Evolutionary conservation across 2,888 invertebrate genomes (phyloP), one percentile per base, ranked within the genome.

Genomic region (Ernsta delagoae): DNA sequence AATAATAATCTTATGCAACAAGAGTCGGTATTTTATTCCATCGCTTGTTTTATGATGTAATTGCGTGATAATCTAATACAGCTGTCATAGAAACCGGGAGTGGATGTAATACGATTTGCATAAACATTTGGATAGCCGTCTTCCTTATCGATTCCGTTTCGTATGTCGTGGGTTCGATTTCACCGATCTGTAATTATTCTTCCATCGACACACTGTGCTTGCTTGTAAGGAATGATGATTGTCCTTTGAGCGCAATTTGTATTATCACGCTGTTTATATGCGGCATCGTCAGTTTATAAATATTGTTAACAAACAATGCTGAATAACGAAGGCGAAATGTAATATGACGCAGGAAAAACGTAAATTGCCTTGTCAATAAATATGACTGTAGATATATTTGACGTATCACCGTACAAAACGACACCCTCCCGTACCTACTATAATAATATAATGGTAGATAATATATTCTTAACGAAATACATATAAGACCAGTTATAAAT

Each of bases 1-100:
- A 31, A 31, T 31, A 31, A 31, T 31, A 31, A 31, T 31, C 45
- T 9, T 50, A 48, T 50, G 48, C 61, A 50, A 36, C 36, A 12
- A 59, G 11, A 36, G 50, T 9, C 43, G 9, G 9, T 56, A 39
- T 59, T 48, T 24, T 53, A 48, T 57, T 50, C 43, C 43, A 12
- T 9, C 54, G 16, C 8, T 7, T 7, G 16, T 50, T 16, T 3
- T 68, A 62, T 62, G 48, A 68, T 62, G 57, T 68, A 68, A 68
- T 39, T 31, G 62, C 57, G 67, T 68, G 61, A 50, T 60, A 66
- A 68, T 54, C 56, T 39, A 48, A 68, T 68, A 68, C 62, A 56
- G 48, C 61, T 61, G 68, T 62, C 57, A 57, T 57, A 62, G 45
- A 50, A 62, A 57, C 68, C 68, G 48, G 62, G 61, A 68, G 62